Base-by-base conservation (phyloP, 1,140 invertebrate genomes). In the Linepithema humile region DNA sequence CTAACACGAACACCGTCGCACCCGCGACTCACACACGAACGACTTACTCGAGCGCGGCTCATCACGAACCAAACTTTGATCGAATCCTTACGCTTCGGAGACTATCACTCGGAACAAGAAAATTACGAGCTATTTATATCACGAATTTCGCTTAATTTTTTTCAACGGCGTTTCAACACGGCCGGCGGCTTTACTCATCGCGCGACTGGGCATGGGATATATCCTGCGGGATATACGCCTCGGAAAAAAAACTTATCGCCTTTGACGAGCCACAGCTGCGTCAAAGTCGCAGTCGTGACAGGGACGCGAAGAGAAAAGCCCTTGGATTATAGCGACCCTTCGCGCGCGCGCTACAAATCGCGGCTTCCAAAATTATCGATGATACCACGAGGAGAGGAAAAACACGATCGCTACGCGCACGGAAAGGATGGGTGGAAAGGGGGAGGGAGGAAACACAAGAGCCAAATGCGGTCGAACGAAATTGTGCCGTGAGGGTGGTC, bases 271-370 rank as follows among this genome's bases (percentile, higher is more conserved):
- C 57, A 64, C 70, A 69, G 69, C 60, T 75, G 74, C 62, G 86
- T 85, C 84, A 78, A 82, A 87, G 80, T 69, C 60, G 70, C 82
- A 84, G 84, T 77, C 72, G 83, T 67, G 62, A 50, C 32, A 74
- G 78, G 84, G 74, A 84, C 82, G 85, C 83, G 86, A 87, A 64
- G 85, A 85, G 74, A 10, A 38, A 64, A 29, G 45, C 60, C 74
- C 45, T 65, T 12, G 35, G 32, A 43, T 77, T 65, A 40, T 74
- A 48, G 59, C 29, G 60, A 60, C 85, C 82, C 75, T 87, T 74
- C 45, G 67, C 60, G 32, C 78, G 57, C 72, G 72, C 69, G 82
- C 85, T 65, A 86, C 60, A 85, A 78, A 87, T 88, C 75, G 87
- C 70, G 74, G 74, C 57, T 82, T 59, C 57, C 74, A 69, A 87